Base-by-base conservation (phyloP, 2,888 invertebrate genomes). In the Athripsodes cinereus region DNA sequence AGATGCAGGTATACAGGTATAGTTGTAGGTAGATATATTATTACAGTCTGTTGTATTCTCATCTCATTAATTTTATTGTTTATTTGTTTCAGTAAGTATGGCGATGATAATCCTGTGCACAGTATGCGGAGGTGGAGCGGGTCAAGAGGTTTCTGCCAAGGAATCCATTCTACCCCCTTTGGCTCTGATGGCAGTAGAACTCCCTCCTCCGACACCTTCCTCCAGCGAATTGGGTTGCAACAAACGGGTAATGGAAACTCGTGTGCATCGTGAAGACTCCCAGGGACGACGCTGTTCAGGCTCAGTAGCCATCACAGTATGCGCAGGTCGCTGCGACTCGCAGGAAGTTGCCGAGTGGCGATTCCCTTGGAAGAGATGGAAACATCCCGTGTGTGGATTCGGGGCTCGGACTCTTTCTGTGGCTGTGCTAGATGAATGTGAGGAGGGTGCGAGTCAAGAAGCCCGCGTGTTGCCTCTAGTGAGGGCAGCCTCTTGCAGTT, bases 321-420 rank as follows among this genome's bases (percentile, higher is more conserved):
- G 92, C 69, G 90, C 88, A 79, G 92, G 92, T 18, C 76, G 89
- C 52, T 92, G 92, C 68, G 90, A 90, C 69, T 89, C 91, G 0
- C 87, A 87, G 69, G 90, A 92, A 81, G 91, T 88, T 64, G 86
- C 91, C 0, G 92, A 93, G 73, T 93, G 90, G 87, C 84, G 89
- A 70, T 92, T 93, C 69, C 93, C 93, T 0, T 93, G 86, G 74
- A 93, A 92, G 70, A 84, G 87, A 62, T 90, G 90, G 0, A 84
- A 85, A 66, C 93, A 94, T 70, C 91, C 90, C 0, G 92, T 93
- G 1, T 94, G 93, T 72, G 85, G 87, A 47, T 92, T 92, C 70
- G 86, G 85, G 1, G 83, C 83, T 1, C 78, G 87, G 2, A 81
- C 81, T 60, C 81, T 83, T 53, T 82, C 85, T 0, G 80, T 83